Evolutionary conservation across 2,797 vertebrate species (phyloP), one percentile per base, ranked within the genome.

Genomic region (Eospalax fontanierii): DNA sequence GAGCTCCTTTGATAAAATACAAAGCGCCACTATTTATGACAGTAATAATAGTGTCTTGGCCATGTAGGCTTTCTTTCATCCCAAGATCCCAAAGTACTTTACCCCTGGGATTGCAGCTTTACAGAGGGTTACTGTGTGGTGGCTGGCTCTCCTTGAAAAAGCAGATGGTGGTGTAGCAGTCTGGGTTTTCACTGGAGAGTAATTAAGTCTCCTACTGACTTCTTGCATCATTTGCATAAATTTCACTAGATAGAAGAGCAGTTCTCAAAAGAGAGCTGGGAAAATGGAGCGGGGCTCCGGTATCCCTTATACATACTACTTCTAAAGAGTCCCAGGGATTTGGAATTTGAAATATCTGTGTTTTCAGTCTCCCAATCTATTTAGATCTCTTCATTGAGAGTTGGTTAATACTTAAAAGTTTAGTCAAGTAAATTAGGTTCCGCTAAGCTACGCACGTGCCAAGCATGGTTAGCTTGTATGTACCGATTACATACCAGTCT

Each of bases 1-100:
- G 79, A 95, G 93, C 35, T 95, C 83, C 96, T 98, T 97, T 98
- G 95, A 98, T 97, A 97, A 97, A 97, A 95, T 90, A 97, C 95
- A 97, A 97, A 97, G 95, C 90, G 21, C 81, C 82, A 96, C 96
- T 97, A 96, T 97, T 98, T 96, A 97, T 90, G 95, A 84, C 95
- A 95, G 87, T 96, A 98, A 97, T 97, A 97, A 98, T 79, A 97
- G 95, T 91, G 95, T 95, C 89, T 95, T 85, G 81, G 79, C 59
- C 70, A 71, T 40, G 65, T 71, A 87, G 63, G n/a, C 73, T 95
- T 91, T 82, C 95, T 98, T 98, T 98, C 92, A 97, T 97, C 96
- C 95, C 50, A 95, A 81, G 94, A 97, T 95, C 71, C 79, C 85
- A 90, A 90, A 93, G 89, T 87, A 81, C 89, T 97, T 97, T 94